Evolutionary conservation across 2,888 invertebrate genomes (phyloP).

Genomic region (Halocaridina rubra): DNA sequence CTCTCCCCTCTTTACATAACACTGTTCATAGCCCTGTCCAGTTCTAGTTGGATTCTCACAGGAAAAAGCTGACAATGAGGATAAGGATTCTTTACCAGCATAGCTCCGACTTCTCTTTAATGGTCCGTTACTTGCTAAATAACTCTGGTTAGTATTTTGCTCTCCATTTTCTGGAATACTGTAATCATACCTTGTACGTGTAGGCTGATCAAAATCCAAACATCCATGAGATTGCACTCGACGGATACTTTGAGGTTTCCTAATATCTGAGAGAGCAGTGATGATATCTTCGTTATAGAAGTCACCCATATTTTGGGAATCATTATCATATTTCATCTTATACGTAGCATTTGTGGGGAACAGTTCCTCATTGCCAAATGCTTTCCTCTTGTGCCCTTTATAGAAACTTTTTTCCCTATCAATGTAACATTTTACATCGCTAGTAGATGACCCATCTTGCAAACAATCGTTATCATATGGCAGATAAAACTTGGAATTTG

Average conservation of each 20-base stretch:
- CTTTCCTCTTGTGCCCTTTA: not conserved
- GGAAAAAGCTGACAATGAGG: not conserved
- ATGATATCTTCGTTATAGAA: conserved; percentile 4
- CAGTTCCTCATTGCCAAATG: not conserved
- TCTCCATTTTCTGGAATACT: not conserved
- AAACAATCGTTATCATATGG: not conserved
- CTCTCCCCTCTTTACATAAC: too few species aligned
- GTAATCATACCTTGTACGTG: not conserved
- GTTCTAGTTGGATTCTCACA: not conserved
- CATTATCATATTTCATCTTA: not conserved
- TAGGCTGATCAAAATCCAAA: not conserved
- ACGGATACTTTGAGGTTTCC: not conserved
- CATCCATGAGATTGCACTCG: not conserved
- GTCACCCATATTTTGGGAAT: not conserved
- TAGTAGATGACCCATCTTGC: not conserved
- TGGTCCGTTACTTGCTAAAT: not conserved
- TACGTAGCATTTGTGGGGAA: not conserved
- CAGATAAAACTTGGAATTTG: not conserved
- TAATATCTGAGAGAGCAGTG: not conserved
- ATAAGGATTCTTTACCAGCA: not conserved
- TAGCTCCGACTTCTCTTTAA: not conserved
- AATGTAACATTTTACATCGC: not conserved
- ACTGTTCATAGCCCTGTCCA: not conserved
- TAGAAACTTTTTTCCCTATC: not conserved
- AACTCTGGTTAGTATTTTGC: not conserved